phyloP scores from a whole-genome alignment of 1,140 invertebrate species.

The Bombus vancouverensis region DNA sequence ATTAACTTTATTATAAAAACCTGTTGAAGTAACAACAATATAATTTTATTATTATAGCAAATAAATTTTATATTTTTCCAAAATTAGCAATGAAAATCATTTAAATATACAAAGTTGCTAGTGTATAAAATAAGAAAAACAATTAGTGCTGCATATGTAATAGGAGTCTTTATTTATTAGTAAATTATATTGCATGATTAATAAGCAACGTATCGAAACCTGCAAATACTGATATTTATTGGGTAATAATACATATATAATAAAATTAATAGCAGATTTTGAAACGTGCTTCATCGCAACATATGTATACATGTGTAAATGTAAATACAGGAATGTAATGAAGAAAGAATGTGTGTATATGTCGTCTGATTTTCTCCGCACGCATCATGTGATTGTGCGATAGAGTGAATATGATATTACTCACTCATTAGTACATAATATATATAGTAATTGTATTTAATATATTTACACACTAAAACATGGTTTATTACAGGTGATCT shows the following conservation, averaged over 20 bases:
- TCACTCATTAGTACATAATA: conserved; percentile 29
- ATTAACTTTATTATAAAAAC: not conserved
- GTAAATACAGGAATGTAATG: conserved; percentile 48
- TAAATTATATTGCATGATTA: conserved; percentile 44
- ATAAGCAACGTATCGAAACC: conserved; percentile 24
- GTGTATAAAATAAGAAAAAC: conserved; percentile 5
- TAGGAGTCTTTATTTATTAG: conserved; percentile 47
- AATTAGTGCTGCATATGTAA: conserved; percentile 9
- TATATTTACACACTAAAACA: conserved; percentile 51
- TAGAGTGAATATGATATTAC: conserved; percentile 51
- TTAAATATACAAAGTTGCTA: not conserved
- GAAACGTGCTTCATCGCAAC: conserved; percentile 18
- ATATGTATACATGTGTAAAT: conserved; percentile 41
- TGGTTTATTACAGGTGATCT: conserved; percentile 48
- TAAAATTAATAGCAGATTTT: conserved; percentile 40
- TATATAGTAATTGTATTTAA: conserved; percentile 26
- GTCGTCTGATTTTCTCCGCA: not conserved
- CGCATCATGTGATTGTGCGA: not conserved
- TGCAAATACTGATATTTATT: conserved; percentile 27
- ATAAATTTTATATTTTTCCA: not conserved
- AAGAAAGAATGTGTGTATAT: conserved; percentile 23
- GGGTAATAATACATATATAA: conserved; percentile 10
- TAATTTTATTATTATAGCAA: not conserved
- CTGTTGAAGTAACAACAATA: not conserved
- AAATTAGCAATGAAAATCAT: conserved; percentile 1